These are phyloP conservation scores for Pyrrhia umbra DNA, from an alignment of 2,888 invertebrate species.

Conservation along the genomic window DNA sequence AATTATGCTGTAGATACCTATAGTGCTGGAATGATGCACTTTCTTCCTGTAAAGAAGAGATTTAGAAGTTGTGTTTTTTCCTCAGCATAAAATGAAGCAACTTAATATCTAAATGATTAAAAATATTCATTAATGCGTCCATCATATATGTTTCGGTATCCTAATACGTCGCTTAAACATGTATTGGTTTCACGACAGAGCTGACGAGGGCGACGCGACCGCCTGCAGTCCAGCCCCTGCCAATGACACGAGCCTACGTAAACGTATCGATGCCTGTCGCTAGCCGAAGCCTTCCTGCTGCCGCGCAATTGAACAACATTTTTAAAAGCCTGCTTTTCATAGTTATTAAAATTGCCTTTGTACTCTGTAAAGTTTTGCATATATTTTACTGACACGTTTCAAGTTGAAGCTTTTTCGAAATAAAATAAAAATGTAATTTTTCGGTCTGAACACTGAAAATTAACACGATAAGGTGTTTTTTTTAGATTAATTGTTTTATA, in stretches of 20 bases:
- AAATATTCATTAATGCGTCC: background rate
- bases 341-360: conserved; percentile 12
- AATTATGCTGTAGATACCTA: conserved; percentile 17
- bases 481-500: too few species aligned
- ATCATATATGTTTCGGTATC: conserved; percentile 10
- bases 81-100: background rate
- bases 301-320: conserved; percentile 15
- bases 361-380: background rate
- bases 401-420: background rate
- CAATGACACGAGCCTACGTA: conserved; percentile 59
- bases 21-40: conserved; percentile 6
- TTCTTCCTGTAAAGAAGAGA: background rate
- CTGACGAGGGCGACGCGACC: conserved; percentile 48
- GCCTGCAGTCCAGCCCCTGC: conserved; percentile 58
- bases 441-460: background rate
- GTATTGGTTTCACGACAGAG: conserved; percentile 23
- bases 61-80: background rate
- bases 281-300: conserved; percentile 13
- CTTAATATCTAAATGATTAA: background rate
- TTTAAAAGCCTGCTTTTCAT: conserved; percentile 12
- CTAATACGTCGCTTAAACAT: conserved; percentile 10
- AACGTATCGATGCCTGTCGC: conserved; percentile 48
- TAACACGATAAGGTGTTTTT: too few species aligned
- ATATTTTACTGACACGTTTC: background rate
- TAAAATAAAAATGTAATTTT: background rate